phyloP scores from a whole-genome alignment of 2,113 vertebrate genomes.

The Xiphophorus maculatus region DNA sequence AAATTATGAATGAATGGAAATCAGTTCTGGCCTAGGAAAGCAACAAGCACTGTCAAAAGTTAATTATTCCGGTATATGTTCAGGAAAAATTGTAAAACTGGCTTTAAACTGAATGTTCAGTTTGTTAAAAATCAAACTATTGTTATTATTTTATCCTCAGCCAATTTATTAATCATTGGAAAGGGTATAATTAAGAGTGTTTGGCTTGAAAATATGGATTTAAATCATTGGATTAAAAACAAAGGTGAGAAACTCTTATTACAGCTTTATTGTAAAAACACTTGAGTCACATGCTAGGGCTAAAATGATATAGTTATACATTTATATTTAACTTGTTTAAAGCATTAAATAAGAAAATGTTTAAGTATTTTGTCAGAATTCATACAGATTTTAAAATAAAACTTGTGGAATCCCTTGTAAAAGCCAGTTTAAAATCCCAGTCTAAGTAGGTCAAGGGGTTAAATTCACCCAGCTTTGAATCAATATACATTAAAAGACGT shows the following conservation, averaged over 20 bases:
- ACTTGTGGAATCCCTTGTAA: neutral
- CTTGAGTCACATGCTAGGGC: no score
- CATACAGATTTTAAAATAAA: no score
- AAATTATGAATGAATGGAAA: neutral
- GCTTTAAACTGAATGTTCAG: neutral
- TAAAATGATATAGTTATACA: no score
- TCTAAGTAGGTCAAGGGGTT: neutral
- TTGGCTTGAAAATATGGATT: neutral
- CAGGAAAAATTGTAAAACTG: neutral
- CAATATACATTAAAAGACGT: neutral
- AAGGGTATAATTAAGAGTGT: neutral
- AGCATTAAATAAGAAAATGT: no score
- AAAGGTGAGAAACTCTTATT: neutral
- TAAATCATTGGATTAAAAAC: neutral
- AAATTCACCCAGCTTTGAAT: neutral
- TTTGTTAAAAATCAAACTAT: neutral
- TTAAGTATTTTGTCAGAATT: no score
- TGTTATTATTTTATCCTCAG: neutral
- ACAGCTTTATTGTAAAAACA: no score
- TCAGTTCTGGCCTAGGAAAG: neutral
- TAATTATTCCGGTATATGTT: neutral
- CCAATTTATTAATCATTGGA: no score
- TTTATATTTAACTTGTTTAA: no score
- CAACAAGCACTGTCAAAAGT: neutral
- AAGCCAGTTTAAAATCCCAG: neutral